Base-by-base conservation (phyloP, 2,797 vertebrate genomes). In the Microctenopoma steveboyesi region DNA sequence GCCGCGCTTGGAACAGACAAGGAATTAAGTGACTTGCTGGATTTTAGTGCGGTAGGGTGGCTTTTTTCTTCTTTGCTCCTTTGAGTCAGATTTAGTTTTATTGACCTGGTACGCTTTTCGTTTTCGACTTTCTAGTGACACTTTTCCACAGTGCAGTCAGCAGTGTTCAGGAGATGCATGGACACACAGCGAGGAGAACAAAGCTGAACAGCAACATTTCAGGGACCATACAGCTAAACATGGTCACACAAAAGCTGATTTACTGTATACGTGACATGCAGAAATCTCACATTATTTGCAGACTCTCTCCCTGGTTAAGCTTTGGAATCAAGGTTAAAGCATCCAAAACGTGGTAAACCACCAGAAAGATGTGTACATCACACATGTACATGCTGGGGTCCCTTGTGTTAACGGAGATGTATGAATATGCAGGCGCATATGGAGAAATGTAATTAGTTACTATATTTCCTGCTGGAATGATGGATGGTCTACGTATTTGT, bases 1-100 rank as follows among this genome's bases (percentile, higher is more conserved):
- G 96, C 97, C 93, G 98, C 97, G 84, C 96, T 99, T 76, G 98
- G 98, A 90, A 98, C 98, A 68, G 98, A 99, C 95, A 99, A 99
- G 96, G 98, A 99, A 86, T 88, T 99, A 92, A 99, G 97, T 93
- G 98, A 99, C 92, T 92, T 99, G 92, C 97, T 99, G 95, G 98
- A 99, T 94, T 99, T 99, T 86, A 99, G 98, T 72, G 98, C 98
- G 97, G 98, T 99, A 97, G 79, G 96, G 82, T 63, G 49, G 78
- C 74, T 67, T 72, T 62, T 22, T 53, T 18, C 52, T 65, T 40
- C 33, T 27, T 18, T 28, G 13, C 4, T 13, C 11, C 4, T 25
- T 18, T 22, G 3, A 15, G 39, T 14, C 39, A 42, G 39, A 42
- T 3, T 42, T 12, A 13, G 12, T 1, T 42, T 42, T 42, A 14